Percentiles rank a stretch among this genome's conserved stretches.
phyloP scores from a whole-genome alignment of 2,888 invertebrate species.

The Lasioglossum marginatum region DNA sequence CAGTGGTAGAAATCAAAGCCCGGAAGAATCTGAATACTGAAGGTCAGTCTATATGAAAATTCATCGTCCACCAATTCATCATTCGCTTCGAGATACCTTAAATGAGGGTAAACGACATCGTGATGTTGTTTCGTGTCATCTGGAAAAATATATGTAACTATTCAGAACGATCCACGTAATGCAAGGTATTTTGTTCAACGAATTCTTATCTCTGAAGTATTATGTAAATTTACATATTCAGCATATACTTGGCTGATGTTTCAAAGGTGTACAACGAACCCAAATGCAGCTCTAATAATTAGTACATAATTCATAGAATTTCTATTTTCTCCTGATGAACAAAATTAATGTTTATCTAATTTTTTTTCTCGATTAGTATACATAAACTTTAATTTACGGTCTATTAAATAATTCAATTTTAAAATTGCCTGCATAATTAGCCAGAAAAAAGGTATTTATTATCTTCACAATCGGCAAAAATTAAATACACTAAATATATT shows the following conservation, averaged over 20 bases:
- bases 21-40: constrained; percentile 51
- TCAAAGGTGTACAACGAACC: neutral
- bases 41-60: constrained; percentile 48
- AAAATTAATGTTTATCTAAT: neutral
- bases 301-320: neutral
- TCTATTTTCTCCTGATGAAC: neutral
- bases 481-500: too few relatives aligned
- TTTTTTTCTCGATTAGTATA: neutral
- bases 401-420: too few relatives aligned
- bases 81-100: constrained; percentile 56
- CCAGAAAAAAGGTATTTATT: too few relatives aligned
- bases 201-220: neutral
- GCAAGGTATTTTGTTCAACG: neutral
- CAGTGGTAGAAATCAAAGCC: constrained; percentile 69
- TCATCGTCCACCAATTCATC: constrained; percentile 51
- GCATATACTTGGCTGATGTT: neutral
- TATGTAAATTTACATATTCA: neutral
- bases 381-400: neutral
- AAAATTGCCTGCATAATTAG: too few relatives aligned
- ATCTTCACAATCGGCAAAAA: too few relatives aligned
- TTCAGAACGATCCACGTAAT: constrained; percentile 1
- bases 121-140: constrained; percentile 36
- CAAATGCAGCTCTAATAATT: neutral
- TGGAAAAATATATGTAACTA: constrained; percentile 32
- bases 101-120: constrained; percentile 9